Conservation (phyloP, 2,797 vertebrate genomes). For the Helicolenus hilgendorfi region DNA sequence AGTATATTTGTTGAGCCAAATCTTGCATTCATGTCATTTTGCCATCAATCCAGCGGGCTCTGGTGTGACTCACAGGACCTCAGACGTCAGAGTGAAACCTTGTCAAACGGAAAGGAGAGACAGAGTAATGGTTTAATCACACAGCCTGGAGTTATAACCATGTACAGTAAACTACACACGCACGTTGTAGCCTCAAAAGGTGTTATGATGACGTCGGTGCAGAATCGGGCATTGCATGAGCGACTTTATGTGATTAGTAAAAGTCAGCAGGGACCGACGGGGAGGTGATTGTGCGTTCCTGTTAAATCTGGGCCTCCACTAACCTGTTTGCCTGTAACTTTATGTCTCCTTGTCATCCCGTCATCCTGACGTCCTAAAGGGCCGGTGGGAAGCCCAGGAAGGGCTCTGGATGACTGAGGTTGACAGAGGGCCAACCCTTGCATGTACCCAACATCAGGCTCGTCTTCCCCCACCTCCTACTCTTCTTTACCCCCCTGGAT, state of each 20-base stretch:
- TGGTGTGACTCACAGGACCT: slow-evolving; percentile 37
- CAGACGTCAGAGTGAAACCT: slow-evolving; percentile 43
- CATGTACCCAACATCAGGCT: slow-evolving; percentile 27
- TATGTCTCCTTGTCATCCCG: slow-evolving; percentile 8
- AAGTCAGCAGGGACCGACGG: slow-evolving; percentile 60
- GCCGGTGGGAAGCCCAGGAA: slow-evolving; percentile 16
- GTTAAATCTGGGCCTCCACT: slow-evolving; percentile 31
- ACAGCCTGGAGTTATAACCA: slow-evolving; percentile 16
- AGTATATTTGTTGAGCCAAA: background rate
- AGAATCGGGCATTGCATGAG: slow-evolving; percentile 20
- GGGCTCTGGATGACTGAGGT: slow-evolving; percentile 17
- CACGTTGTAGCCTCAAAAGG: slow-evolving; percentile 29
- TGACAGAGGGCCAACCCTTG: slow-evolving; percentile 37
- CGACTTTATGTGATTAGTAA: slow-evolving; percentile 36
- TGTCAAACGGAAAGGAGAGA: slow-evolving; percentile 8
- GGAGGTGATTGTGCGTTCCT: slow-evolving; percentile 56
- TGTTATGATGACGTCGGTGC: slow-evolving; percentile 2
- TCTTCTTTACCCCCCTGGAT: slow-evolving; percentile 27
- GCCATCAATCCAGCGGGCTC: background rate
- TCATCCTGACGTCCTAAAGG: background rate
- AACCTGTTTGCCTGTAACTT: slow-evolving; percentile 49
- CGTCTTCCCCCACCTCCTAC: slow-evolving; percentile 8
- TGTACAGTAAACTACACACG: background rate
- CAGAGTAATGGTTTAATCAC: slow-evolving; percentile 49
- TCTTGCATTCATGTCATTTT: slow-evolving; percentile 10